These are phyloP conservation scores for Epizoanthus scotinus DNA, from an alignment of 92 coral and sea anemone genomes.

Conservation along the genomic window DNA sequence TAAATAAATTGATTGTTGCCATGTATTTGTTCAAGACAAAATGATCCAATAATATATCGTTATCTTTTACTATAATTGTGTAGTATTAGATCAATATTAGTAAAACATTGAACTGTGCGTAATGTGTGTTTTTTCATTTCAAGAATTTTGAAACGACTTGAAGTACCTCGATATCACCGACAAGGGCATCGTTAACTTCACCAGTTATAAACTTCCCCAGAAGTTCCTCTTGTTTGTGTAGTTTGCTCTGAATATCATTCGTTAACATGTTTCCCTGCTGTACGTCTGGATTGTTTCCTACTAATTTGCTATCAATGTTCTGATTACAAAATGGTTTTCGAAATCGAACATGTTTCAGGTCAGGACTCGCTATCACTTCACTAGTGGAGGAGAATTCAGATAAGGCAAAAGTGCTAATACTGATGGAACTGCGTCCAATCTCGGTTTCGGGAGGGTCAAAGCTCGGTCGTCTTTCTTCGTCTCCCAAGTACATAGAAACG, in stretches of 20 bases:
- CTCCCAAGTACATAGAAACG: neutral
- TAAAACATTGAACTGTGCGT: too few relatives aligned
- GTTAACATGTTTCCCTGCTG: neutral
- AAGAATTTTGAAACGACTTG: neutral
- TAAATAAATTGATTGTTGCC: too few relatives aligned
- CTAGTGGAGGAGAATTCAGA: neutral
- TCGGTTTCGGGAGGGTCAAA: slow-evolving; percentile 1
- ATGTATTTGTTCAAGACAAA: too few relatives aligned
- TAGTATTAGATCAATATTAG: too few relatives aligned
- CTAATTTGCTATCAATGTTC: neutral
- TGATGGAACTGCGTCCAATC: neutral
- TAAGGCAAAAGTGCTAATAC: neutral
- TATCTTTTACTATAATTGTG: too few relatives aligned
- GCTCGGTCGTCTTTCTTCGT: neutral
- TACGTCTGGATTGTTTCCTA: neutral
- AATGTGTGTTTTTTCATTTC: too few relatives aligned
- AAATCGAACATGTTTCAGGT: neutral
- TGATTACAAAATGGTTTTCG: neutral
- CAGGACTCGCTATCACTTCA: neutral
- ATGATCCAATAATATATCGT: too few relatives aligned
- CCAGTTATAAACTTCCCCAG: neutral
- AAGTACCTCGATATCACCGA: neutral
- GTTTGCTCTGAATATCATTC: neutral
- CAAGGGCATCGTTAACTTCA: slow-evolving; percentile 4
- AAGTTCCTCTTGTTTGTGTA: neutral